Base-by-base conservation (phyloP, 2,888 invertebrate genomes). In the Gisinianus flammeolus region DNA sequence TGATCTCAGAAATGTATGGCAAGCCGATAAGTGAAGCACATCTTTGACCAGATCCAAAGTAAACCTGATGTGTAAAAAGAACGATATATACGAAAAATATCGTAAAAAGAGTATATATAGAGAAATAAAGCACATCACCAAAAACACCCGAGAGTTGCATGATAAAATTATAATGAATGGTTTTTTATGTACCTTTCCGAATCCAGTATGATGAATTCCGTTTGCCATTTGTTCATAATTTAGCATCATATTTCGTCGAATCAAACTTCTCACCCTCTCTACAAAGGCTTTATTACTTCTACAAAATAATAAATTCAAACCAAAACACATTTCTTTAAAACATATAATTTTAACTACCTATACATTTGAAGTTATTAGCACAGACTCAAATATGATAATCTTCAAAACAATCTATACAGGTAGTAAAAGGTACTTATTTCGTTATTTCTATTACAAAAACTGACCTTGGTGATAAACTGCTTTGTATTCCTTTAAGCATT, bases 1-100 rank as follows among this genome's bases (percentile, higher is more conserved):
- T 64, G 19, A 81, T 56, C 64, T 83, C 84, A 33, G 80, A 80
- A 5, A 85, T 56, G 52, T 76, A 77, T 12, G 85, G 85, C 10
- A 85, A 24, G 10, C 81, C 81, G 72, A 82, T 73, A 0, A 82
- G 79, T 5, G 80, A 80, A 6, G 83, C 83, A 56, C 83, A 84
- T 54, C 83, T 80, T 68, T 77, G 69, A n/a, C 82, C 81, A 44
- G 54, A 79, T 24, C 83, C 83, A 77, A 80, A 82, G 62, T 80
- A 84, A 6, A 83, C 76, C 72, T 81, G 69, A 24, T 44, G 19
- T 8, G 35, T 8, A 12, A 35, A 35, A 35, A n/a, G n/a, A n/a
- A 54, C 54, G n/a, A 54, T 12, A 54, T 12, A 24, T 24, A 24
- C 19, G 26, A 22, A 62, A 35, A 35, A 5, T 8, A 35, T 35